These are phyloP conservation scores for Rachycentron canadum DNA, from an alignment of 2,797 vertebrate species.

Conservation along the genomic window DNA sequence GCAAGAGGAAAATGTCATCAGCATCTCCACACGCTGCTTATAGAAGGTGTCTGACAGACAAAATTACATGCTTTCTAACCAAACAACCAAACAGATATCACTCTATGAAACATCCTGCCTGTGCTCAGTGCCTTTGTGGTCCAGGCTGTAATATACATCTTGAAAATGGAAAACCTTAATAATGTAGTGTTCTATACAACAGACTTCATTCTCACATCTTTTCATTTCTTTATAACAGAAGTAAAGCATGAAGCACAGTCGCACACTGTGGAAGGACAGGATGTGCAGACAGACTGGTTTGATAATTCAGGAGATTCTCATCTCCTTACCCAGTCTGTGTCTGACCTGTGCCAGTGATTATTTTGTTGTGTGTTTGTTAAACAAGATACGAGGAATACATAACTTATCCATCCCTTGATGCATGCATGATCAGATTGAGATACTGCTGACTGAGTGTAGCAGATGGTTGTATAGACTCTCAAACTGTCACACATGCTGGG, in stretches of 20 bases:
- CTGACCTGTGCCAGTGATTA: conserved; percentile 21
- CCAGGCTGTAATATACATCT: conserved; percentile 14
- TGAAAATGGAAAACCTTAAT: conserved; percentile 32
- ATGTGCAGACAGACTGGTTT: conserved; percentile 23
- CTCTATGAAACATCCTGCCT: conserved; percentile 13
- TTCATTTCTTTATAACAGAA: conserved; percentile 2
- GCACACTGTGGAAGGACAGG: neutral
- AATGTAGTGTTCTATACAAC: neutral
- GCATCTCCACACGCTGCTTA: conserved; percentile 43
- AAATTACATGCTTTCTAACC: conserved; percentile 47
- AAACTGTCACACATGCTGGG: conserved; percentile 2
- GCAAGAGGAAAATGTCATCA: conserved; percentile 55
- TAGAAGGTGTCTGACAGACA: conserved; percentile 46
- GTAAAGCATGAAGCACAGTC: conserved; percentile 33
- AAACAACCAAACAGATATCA: conserved; percentile 26
- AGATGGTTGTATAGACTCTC: neutral
- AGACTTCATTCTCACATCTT: conserved; percentile 4
- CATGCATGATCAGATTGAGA: conserved; percentile 5
- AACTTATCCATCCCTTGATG: conserved; percentile 16
- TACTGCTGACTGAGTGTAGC: conserved; percentile 1
- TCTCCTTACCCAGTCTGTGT: conserved; percentile 17
- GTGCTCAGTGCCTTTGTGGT: neutral
- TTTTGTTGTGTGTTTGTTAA: conserved; percentile 24
- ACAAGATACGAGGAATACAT: conserved; percentile 6
- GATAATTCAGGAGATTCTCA: conserved; percentile 29